phyloP scores from a whole-genome alignment of 2,797 vertebrate genomes.

The Carapus acus region DNA sequence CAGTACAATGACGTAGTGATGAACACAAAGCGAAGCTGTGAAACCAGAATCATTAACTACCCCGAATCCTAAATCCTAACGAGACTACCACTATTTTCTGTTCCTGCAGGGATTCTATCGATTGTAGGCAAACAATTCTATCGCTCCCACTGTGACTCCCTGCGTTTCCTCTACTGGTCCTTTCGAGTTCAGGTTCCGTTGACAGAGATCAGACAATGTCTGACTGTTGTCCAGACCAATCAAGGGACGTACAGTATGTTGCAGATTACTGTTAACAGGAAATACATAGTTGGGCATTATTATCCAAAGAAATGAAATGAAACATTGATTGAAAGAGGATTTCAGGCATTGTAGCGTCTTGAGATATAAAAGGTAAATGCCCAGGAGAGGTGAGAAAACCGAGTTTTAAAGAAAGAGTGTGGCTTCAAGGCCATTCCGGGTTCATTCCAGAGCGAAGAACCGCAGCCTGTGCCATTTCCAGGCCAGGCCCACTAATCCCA shows the following conservation, averaged over 20 bases:
- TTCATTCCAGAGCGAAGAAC: not conserved
- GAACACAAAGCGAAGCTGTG: no score
- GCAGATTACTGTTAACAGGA: no score
- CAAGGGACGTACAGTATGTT: no score
- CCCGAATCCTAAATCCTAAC: conserved; percentile 3
- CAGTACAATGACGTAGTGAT: no score
- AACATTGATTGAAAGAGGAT: no score
- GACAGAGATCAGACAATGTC: no score
- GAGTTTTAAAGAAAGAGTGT: not conserved
- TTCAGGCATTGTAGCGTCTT: no score
- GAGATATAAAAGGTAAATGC: no score
- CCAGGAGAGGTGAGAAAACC: no score
- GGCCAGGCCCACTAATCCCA: conserved; percentile 36
- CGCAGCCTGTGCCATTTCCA: conserved; percentile 12
- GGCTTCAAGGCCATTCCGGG: not conserved
- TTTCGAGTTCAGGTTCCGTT: conserved; percentile 9
- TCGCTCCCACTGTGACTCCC: conserved; percentile 1
- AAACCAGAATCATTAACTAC: conserved; percentile 9
- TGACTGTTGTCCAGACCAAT: no score
- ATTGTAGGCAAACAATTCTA: conserved; percentile 3
- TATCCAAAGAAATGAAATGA: no score
- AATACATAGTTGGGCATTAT: no score
- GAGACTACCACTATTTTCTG: conserved; percentile 1
- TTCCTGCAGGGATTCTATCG: conserved; percentile 4
- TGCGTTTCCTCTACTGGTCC: conserved; percentile 12